Conservation (phyloP, 2,797 vertebrate species). For the Hippocampus kuda region DNA sequence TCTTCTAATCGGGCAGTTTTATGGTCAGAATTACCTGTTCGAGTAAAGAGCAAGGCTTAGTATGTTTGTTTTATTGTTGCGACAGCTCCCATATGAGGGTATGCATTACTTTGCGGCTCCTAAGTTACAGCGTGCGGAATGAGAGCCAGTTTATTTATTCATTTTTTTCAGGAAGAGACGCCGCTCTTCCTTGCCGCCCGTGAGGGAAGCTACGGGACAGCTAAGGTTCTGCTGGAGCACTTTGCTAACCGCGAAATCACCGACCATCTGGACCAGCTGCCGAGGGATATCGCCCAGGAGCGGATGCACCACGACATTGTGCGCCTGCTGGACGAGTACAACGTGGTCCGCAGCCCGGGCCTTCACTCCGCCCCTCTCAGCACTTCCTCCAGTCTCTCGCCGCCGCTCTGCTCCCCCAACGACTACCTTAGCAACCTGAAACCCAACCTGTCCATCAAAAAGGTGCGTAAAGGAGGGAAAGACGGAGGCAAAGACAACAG, state of each 20-base stretch:
- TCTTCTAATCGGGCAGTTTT: too few relatives aligned
- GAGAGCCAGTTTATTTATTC: neutral
- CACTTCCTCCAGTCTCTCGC: constrained; percentile 74
- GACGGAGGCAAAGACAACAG: constrained; percentile 81
- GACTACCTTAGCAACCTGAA: constrained; percentile 88
- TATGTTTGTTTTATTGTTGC: too few relatives aligned
- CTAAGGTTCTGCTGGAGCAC: constrained; percentile 90
- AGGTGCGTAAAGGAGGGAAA: constrained; percentile 84
- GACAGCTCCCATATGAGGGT: too few relatives aligned
- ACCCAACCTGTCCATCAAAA: constrained; percentile 75
- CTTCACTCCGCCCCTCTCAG: constrained; percentile 71
- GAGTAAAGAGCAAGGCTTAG: too few relatives aligned
- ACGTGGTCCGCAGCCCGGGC: constrained; percentile 84
- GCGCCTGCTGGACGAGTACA: constrained; percentile 88
- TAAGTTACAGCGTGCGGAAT: neutral
- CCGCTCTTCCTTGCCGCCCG: constrained; percentile 91
- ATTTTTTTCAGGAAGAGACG: constrained; percentile 85
- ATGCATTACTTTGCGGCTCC: neutral
- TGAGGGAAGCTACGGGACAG: constrained; percentile 93
- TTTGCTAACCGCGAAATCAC: constrained; percentile 97
- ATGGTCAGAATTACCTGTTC: too few relatives aligned
- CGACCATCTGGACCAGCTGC: constrained; percentile 94
- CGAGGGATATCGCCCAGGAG: constrained; percentile 91
- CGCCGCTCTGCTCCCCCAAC: constrained; percentile 86
- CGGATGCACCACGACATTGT: constrained; percentile 98